These are phyloP conservation scores for Leucophenga varia DNA, from an alignment of 1,140 invertebrate species.

Conservation along the genomic window DNA sequence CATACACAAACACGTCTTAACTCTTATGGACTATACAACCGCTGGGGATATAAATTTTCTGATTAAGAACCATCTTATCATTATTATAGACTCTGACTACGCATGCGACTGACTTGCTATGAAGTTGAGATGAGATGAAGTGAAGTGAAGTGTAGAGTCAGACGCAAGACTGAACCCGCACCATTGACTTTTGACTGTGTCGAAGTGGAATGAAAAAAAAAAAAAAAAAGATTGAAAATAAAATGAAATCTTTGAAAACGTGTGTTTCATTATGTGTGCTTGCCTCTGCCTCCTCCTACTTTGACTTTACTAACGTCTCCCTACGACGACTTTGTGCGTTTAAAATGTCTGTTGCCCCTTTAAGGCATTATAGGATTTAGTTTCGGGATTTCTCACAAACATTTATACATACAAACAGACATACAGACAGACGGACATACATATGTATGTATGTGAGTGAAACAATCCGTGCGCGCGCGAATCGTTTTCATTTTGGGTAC, in stretches of 20 bases:
- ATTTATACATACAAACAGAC: too few species aligned
- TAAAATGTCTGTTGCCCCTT: conserved; percentile 23
- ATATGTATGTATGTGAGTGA: too few species aligned
- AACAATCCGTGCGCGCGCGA: too few species aligned
- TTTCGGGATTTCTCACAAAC: conserved; percentile 53
- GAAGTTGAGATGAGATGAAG: conserved; percentile 6
- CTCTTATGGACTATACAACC: conserved; percentile 37
- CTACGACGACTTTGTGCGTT: too few species aligned
- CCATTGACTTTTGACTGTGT: conserved; percentile 8
- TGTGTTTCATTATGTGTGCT: conserved; percentile 7
- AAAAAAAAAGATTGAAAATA: conserved; percentile 1
- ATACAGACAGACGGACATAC: too few species aligned
- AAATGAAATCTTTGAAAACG: neutral
- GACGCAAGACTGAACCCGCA: neutral
- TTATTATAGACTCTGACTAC: conserved; percentile 54
- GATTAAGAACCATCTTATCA: conserved; percentile 57
- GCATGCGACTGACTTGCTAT: conserved; percentile 22
- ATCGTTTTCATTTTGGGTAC: too few species aligned
- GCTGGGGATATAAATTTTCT: conserved; percentile 54
- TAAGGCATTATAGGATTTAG: conserved; percentile 52
- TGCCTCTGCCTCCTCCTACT: too few species aligned
- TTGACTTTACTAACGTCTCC: too few species aligned
- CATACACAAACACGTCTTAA: neutral
- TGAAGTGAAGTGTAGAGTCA: too few species aligned
- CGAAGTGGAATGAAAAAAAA: conserved; percentile 24